Conservation (phyloP, 2,888 invertebrate species). For the Junonia oenone region DNA sequence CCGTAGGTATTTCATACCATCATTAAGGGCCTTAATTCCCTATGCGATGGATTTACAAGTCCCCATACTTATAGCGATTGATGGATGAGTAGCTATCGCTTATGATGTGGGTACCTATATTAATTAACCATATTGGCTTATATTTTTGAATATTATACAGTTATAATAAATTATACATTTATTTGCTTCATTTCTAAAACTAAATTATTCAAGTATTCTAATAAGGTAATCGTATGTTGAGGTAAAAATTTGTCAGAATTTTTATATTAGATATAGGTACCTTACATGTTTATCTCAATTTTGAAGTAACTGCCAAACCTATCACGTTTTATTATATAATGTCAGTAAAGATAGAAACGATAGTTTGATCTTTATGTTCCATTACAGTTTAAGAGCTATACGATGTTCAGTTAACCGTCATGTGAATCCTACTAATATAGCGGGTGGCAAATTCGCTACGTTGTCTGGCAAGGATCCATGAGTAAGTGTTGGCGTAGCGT, state of each 20-base stretch:
- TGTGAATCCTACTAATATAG: slow-evolving; percentile 11
- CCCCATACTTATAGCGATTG: background rate
- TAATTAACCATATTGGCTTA: no score
- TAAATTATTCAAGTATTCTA: no score
- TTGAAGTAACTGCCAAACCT: background rate
- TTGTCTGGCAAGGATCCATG: slow-evolving; percentile 63
- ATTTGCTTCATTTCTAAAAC: no score
- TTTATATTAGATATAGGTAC: background rate
- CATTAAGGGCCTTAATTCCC: background rate
- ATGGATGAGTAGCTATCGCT: background rate
- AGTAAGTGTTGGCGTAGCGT: slow-evolving; percentile 47
- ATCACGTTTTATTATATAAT: background rate
- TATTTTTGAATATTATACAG: no score
- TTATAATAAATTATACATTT: no score
- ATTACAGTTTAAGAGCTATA: background rate
- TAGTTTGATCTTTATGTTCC: background rate
- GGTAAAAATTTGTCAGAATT: no score
- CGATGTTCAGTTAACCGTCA: slow-evolving; percentile 15
- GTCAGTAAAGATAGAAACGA: background rate
- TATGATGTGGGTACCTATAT: no score
- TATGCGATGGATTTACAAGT: background rate
- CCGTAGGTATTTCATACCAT: slow-evolving; percentile 7
- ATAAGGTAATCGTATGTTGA: no score
- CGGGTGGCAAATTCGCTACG: slow-evolving; percentile 15
- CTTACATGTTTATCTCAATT: no score